Evolutionary conservation across 37 sponge, comb jelly and placozoan species (phyloP).

Genomic region (Tethya wilhelma): DNA sequence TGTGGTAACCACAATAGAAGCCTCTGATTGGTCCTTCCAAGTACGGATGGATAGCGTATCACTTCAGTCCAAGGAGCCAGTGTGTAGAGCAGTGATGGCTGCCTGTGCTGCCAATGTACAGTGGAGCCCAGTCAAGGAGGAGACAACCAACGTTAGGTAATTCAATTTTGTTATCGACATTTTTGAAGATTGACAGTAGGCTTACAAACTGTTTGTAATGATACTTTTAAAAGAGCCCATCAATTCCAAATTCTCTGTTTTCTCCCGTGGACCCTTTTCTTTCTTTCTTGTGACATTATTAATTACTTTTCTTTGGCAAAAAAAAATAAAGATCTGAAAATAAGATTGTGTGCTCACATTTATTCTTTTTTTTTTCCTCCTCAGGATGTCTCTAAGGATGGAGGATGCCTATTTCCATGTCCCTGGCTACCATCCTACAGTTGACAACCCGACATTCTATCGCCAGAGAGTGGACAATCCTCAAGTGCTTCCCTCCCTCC

Average conservation of each 20-base stretch:
- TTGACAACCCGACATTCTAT: constrained; percentile 39
- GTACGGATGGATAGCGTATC: constrained; percentile 21
- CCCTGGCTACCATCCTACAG: constrained; percentile 36
- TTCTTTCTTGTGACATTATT: no score
- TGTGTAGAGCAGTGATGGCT: constrained; percentile 50
- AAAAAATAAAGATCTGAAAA: no score
- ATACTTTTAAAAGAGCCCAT: no score
- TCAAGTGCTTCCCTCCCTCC: constrained; percentile 57
- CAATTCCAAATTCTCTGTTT: no score
- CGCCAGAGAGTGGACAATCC: constrained; percentile 46
- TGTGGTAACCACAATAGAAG: constrained; percentile 65
- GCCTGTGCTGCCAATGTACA: constrained; percentile 28
- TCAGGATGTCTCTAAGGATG: constrained; percentile 53
- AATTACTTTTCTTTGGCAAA: no score
- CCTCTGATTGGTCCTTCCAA: constrained; percentile 65
- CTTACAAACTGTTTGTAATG: no score
- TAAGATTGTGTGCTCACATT: no score
- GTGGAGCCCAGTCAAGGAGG: constrained; percentile 15
- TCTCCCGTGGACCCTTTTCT: no score
- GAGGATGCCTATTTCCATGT: constrained; percentile 62
- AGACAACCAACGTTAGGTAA: constrained; percentile 32
- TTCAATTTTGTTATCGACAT: not conserved
- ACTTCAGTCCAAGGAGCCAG: constrained; percentile 56
- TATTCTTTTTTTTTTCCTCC: no score
- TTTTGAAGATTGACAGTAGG: no score